Percentiles rank a stretch among this genome's conserved stretches.
Conservation (phyloP, 2,797 vertebrate species). For the Rousettus madagascariensis region DNA sequence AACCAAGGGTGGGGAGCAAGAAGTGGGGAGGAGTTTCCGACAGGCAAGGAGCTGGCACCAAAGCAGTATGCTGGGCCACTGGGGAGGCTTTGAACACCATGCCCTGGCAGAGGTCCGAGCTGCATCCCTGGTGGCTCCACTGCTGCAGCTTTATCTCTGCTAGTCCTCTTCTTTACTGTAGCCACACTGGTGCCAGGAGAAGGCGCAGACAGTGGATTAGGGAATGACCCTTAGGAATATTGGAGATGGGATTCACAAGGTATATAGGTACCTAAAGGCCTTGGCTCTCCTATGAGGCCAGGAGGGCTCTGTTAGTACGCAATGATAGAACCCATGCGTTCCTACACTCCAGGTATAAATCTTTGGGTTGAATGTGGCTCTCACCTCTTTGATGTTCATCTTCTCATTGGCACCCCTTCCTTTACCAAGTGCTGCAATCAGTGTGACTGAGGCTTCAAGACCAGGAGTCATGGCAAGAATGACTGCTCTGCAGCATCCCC, state of each 20-base stretch:
- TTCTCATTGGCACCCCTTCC: constrained; percentile 92
- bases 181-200: neutral
- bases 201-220: neutral
- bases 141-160: neutral
- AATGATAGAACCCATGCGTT: constrained; percentile 86
- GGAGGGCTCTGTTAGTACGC: neutral
- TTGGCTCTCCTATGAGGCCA: neutral
- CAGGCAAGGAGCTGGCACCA: neutral
- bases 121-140: neutral
- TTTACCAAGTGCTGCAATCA: constrained; percentile 94
- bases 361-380: constrained; percentile 91
- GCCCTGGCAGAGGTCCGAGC: neutral
- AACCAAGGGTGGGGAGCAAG: too few species aligned
- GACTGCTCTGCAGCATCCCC: constrained; percentile 91
- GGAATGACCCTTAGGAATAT: neutral
- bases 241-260: neutral
- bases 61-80: too few species aligned
- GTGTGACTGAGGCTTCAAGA: constrained; percentile 93
- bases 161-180: neutral
- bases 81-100: neutral
- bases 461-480: constrained; percentile 89
- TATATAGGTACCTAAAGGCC: neutral
- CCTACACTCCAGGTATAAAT: constrained; percentile 88
- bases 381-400: constrained; percentile 92
- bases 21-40: neutral